Conservation (phyloP, 2,888 invertebrate species). For the Dyspetes luteomarginatus region DNA sequence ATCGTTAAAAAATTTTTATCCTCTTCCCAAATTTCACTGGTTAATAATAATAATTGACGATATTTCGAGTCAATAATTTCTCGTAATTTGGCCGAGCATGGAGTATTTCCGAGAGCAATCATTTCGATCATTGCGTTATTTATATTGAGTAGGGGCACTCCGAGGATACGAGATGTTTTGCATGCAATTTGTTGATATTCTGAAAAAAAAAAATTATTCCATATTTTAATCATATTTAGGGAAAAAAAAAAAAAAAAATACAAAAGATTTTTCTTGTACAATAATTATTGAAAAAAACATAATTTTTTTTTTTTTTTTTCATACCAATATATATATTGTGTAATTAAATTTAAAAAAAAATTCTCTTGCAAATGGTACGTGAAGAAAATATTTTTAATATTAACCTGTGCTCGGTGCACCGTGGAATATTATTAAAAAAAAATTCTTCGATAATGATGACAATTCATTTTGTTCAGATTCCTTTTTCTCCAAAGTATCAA, state of each 20-base stretch:
- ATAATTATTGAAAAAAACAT: no score
- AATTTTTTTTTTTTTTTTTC: background rate
- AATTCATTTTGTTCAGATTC: background rate
- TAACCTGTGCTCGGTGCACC: slow-evolving; percentile 83
- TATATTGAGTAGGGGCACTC: slow-evolving; percentile 72
- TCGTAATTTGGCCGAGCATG: slow-evolving; percentile 68
- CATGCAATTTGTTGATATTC: slow-evolving; percentile 85
- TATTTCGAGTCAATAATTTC: slow-evolving; percentile 73
- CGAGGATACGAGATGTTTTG: slow-evolving; percentile 80
- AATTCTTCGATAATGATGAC: slow-evolving; percentile 56
- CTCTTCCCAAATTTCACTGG: no score
- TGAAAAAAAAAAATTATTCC: slow-evolving; percentile 49
- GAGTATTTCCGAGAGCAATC: slow-evolving; percentile 67
- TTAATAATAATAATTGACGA: slow-evolving; percentile 65
- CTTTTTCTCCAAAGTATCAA: slow-evolving; percentile 65
- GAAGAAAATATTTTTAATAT: no score
- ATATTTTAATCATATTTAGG: no score
- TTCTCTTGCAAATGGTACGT: no score
- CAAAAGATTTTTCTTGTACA: no score
- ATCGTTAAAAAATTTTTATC: slow-evolving; percentile 65
- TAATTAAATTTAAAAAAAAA: no score
- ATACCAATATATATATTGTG: no score
- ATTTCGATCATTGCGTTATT: slow-evolving; percentile 72
- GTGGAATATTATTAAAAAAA: slow-evolving; percentile 83
- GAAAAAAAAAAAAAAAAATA: no score